These are phyloP conservation scores for Numenius arquata DNA, from an alignment of 2,113 vertebrate genomes.

Conservation along the genomic window DNA sequence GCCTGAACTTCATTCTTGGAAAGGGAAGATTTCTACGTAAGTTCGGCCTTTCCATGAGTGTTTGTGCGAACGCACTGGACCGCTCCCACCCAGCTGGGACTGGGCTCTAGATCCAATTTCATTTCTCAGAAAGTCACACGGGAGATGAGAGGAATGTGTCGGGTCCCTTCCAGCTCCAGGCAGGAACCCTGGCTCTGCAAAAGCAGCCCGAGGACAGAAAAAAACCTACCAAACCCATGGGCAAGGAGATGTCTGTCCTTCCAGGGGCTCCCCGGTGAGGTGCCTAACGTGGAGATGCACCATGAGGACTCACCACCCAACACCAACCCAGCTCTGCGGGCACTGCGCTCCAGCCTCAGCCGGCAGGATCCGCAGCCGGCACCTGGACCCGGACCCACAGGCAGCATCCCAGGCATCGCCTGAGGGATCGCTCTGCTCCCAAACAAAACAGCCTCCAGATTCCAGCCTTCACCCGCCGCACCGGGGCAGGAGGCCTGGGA, in stretches of 20 bases:
- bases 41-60: not conserved
- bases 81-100: slow-evolving; percentile 59
- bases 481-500: not conserved
- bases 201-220: not conserved
- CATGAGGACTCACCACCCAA: not conserved
- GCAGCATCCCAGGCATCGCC: accelerated
- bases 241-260: not conserved
- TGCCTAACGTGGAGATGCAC: accelerated
- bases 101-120: not conserved
- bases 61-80: not conserved
- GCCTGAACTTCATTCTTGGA: not conserved
- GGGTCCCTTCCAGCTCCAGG: not conserved
- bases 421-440: not conserved
- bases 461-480: accelerated
- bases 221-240: not conserved
- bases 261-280: not conserved
- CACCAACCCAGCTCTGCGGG: not conserved
- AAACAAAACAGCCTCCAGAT: accelerated
- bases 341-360: accelerated
- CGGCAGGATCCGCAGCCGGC: not conserved
- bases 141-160: not conserved
- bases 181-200: not conserved
- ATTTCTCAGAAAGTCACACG: not conserved
- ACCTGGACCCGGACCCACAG: not conserved
- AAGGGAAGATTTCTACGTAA: not conserved